phyloP scores from a whole-genome alignment of 2,113 vertebrate species.

The Gorsachius goisagi region DNA sequence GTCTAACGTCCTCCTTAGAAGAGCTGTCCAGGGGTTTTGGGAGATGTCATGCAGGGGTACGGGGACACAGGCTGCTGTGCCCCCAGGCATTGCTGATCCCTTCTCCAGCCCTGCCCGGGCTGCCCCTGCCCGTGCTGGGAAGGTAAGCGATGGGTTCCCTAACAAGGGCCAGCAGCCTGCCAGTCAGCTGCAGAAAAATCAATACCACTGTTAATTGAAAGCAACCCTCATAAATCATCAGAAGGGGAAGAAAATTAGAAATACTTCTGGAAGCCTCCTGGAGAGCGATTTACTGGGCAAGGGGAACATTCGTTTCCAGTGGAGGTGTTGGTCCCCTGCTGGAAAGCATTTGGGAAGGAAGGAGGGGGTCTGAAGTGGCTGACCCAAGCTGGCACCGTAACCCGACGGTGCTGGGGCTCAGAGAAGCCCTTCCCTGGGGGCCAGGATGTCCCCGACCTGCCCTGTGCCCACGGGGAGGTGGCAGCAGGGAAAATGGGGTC shows the following conservation, averaged over 20 bases:
- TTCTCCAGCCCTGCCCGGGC: not conserved
- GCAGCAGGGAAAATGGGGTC: not conserved
- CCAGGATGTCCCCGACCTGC: not conserved
- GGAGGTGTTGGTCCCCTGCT: not conserved
- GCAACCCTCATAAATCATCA: conserved; percentile 54
- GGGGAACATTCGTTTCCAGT: not conserved
- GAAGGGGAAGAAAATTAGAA: conserved; percentile 10
- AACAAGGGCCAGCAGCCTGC: conserved; percentile 15
- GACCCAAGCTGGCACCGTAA: fast-evolving
- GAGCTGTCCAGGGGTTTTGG: not conserved
- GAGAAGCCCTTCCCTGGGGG: not conserved
- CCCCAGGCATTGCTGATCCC: not conserved
- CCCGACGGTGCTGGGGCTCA: fast-evolving
- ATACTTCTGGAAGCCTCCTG: not conserved
- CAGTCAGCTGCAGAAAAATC: conserved; percentile 52
- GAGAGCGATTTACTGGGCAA: not conserved
- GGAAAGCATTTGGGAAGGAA: not conserved
- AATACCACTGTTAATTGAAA: conserved; percentile 59
- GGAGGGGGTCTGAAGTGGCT: not conserved
- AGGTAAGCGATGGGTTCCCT: not conserved
- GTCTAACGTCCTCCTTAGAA: not conserved
- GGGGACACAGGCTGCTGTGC: not conserved
- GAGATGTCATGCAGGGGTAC: not conserved
- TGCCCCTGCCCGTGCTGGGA: not conserved
- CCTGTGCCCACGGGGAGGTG: fast-evolving